Percentiles rank a stretch among this genome's conserved stretches.
These are phyloP conservation scores for Dromius quadrimaculatus DNA, from an alignment of 2,888 invertebrate species.

Conservation along the genomic window DNA sequence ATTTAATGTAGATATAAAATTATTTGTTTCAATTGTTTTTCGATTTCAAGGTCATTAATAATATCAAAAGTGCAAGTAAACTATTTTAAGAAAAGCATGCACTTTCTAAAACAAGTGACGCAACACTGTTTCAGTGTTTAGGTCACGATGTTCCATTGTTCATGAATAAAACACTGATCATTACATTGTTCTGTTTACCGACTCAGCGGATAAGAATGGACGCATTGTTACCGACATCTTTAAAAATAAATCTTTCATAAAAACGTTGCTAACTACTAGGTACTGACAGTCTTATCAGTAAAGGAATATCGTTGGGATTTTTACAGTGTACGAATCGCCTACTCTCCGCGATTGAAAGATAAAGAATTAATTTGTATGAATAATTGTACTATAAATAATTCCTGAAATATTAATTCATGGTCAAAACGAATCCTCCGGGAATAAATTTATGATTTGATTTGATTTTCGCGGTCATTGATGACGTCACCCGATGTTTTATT, in stretches of 20 bases:
- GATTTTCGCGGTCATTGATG: too few species aligned
- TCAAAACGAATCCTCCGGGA: too few species aligned
- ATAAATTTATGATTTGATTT: too few species aligned
- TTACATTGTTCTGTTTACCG: constrained; percentile 38
- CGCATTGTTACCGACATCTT: constrained; percentile 33
- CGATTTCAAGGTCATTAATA: too few species aligned
- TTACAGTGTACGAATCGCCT: constrained; percentile 21
- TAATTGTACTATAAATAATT: neutral
- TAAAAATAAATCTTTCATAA: constrained; percentile 28
- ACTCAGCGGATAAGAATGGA: constrained; percentile 37
- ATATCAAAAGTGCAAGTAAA: constrained; percentile 1
- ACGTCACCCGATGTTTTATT: too few species aligned
- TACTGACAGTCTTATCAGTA: constrained; percentile 14
- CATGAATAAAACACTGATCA: constrained; percentile 31
- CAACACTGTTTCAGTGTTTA: constrained; percentile 36
- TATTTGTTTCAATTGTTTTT: too few species aligned
- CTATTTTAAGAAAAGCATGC: constrained; percentile 14
- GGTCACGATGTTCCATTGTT: constrained; percentile 38
- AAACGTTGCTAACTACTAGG: too few species aligned
- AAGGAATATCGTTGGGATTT: constrained; percentile 12
- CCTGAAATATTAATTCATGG: too few species aligned
- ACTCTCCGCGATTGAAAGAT: constrained; percentile 6
- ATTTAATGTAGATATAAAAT: too few species aligned
- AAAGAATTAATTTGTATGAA: neutral
- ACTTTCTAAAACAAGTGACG: constrained; percentile 36